A percentile compares a stretch with the other conserved stretches of the same genome.
phyloP scores from a whole-genome alignment of 2,797 vertebrate species.

The Taenioides sp. region DNA sequence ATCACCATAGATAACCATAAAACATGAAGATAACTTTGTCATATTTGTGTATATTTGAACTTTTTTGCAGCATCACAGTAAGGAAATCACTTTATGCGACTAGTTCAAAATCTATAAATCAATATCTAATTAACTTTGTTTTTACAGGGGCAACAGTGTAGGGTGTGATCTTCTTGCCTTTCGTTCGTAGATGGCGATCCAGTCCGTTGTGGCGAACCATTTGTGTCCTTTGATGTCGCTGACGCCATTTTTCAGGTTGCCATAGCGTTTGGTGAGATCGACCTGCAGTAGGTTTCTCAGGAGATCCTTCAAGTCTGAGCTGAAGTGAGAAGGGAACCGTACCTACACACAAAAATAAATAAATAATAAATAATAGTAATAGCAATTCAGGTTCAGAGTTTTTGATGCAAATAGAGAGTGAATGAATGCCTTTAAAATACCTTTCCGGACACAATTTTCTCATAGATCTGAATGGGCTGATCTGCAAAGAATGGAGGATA shows the following conservation, averaged over 20 bases:
- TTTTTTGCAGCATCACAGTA: constrained; percentile 3
- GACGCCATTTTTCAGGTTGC: constrained; percentile 98
- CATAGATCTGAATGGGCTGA: constrained; percentile 99
- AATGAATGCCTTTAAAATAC: constrained; percentile 58
- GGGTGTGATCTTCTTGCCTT: constrained; percentile 82
- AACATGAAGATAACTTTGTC: constrained; percentile 6
- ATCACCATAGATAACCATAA: neutral
- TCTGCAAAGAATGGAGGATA: constrained; percentile 99
- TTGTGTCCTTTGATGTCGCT: constrained; percentile 99
- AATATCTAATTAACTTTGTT: constrained; percentile 44
- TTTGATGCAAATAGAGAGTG: neutral
- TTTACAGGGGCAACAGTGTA: constrained; percentile 11
- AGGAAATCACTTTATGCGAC: constrained; percentile 4
- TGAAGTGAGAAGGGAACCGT: constrained; percentile 98
- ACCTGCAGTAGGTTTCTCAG: constrained; percentile 98
- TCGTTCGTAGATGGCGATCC: constrained; percentile 99
- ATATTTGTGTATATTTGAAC: constrained; percentile 3
- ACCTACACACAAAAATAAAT: constrained; percentile 74
- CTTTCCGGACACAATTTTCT: constrained; percentile 99
- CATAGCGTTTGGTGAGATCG: constrained; percentile 96
- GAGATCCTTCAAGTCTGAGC: constrained; percentile 96
- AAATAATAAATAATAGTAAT: neutral
- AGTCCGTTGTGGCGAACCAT: constrained; percentile 99
- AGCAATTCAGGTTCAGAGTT: neutral
- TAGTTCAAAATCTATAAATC: constrained; percentile 32